Base-by-base conservation (phyloP, 2,113 vertebrate genomes). In the Leptobrachium leishanense region DNA sequence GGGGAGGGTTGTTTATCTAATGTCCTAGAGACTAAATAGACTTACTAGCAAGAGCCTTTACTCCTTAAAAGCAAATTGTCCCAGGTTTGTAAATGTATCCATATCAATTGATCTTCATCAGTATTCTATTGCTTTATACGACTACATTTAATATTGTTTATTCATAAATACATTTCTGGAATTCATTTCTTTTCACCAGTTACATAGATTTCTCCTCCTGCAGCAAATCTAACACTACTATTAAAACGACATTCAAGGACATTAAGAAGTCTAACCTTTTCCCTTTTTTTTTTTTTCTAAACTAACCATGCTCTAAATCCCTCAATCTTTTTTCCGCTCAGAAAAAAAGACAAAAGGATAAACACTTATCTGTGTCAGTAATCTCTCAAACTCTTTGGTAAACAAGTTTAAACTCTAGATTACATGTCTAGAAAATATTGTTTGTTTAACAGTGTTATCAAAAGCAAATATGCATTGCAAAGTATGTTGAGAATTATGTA, bases 281-380 rank as follows among this genome's bases (percentile, higher is more conserved):
- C 15, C 66, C 8, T 50, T 50, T 50, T 50, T 8, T 50, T 8
- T 50, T 8, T 50, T 50, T 64, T 66, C 9, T 55, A 76, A 81
- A 40, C 73, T 31, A 40, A 15, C 66, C 75, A 64, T n/a, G 46
- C 44, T 43, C 43, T 13, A 79, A 79, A 79, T 79, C 77, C 77
- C 40, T 79, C 77, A 79, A 79, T 79, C 68, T 79, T 66, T 78
- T 79, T 31, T 10, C 62, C 31, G 62, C 62, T 73, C 41, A 79
- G 77, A 79, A 73, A 57, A 71, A 79, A 72, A 73, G 77, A 79
- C 69, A 79, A 72, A 79, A 43, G 62, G 77, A 79, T 73, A 79
- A 79, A 79, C 62, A 72, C 77, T 73, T 79, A 79, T 79, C 77
- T 55, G 3, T 72, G 69, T 63, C 77, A 44, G 77, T 79, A 79